These are phyloP conservation scores for Sisyra terminalis DNA, from an alignment of 2,888 invertebrate genomes.

Conservation along the genomic window DNA sequence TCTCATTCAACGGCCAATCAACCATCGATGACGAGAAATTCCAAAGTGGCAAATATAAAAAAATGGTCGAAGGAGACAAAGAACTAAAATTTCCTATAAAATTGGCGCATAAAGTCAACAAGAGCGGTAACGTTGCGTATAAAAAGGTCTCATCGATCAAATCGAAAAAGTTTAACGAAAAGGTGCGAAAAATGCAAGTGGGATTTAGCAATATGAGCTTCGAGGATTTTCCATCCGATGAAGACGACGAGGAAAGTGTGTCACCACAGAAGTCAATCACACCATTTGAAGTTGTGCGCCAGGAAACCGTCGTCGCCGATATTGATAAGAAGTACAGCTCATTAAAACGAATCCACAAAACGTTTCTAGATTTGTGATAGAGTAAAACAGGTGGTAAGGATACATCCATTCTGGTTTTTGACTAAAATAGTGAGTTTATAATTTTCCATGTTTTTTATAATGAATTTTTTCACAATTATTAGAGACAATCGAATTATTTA, in stretches of 20 bases:
- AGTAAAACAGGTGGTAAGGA: no score
- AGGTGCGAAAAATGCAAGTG: slow-evolving; percentile 24
- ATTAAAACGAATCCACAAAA: slow-evolving; percentile 21
- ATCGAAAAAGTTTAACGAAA: slow-evolving; percentile 18
- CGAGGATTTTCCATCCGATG: slow-evolving; percentile 53
- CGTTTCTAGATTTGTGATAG: no score
- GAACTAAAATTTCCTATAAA: slow-evolving; percentile 18
- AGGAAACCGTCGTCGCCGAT: slow-evolving; percentile 29
- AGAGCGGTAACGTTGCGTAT: slow-evolving; percentile 12
- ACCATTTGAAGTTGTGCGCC: slow-evolving; percentile 47
- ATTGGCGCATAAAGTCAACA: slow-evolving; percentile 19
- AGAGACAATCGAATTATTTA: no score
- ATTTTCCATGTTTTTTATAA: no score
- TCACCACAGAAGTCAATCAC: slow-evolving; percentile 22
- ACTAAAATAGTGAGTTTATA: no score
- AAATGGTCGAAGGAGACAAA: slow-evolving; percentile 22
- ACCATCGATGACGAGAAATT: slow-evolving; percentile 7
- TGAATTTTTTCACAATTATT: no score
- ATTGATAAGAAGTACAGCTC: slow-evolving; percentile 28
- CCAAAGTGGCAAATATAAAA: slow-evolving; percentile 4
- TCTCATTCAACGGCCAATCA: background rate
- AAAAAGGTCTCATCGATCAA: slow-evolving; percentile 19
- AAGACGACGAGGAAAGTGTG: slow-evolving; percentile 29
- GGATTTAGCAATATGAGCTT: slow-evolving; percentile 62
- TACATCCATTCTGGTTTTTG: no score